Base-by-base conservation (phyloP, 2,797 vertebrate species). In the Crocodylus rhombifer region DNA sequence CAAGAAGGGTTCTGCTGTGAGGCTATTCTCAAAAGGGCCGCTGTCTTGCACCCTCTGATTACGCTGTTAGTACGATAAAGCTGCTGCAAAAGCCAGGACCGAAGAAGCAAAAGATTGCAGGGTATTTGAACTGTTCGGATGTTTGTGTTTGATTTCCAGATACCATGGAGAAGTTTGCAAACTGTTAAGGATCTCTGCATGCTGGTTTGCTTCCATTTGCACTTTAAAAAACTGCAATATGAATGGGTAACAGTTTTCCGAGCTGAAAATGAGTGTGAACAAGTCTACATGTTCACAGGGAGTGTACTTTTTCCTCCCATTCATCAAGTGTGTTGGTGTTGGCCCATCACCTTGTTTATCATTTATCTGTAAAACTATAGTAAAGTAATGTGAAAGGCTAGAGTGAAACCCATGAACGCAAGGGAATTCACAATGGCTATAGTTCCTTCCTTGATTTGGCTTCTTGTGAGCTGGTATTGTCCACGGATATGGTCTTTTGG, bases 221-320 rank as follows among this genome's bases (percentile, higher is more conserved):
- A 83, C 82, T 82, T 93, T 78, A 85, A 90, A 93, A 95, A 89
- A 16, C 25, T 3, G 4, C 14, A 78, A n/a, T 64, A 86, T 61
- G 91, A 87, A 91, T 69, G 90, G 75, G 36, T 84, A 93, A 62
- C 86, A 91, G 16, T 30, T 96, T 87, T 87, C 42, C 36, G 88
- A 90, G n/a, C 56, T 90, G 92, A 92, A 95, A 95, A 94, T 95
- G 28, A 90, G 25, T 86, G 84, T 82, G 91, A 92, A 89, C 25
- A 16, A 25, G 82, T 84, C 82, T 75, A 76, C 86, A 91, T 80
- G 58, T 94, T 94, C 77, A 80, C 14, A 64, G 5, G 7, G 42
- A 80, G 7, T 58, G 1, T 71, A 83, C 55, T 71, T 36, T 81
- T 88, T 81, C 65, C 73, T 86, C 9, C 5, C 12, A 64, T 96